Conservation (phyloP, 2,888 invertebrate species). For the Miltochrista miniata region DNA sequence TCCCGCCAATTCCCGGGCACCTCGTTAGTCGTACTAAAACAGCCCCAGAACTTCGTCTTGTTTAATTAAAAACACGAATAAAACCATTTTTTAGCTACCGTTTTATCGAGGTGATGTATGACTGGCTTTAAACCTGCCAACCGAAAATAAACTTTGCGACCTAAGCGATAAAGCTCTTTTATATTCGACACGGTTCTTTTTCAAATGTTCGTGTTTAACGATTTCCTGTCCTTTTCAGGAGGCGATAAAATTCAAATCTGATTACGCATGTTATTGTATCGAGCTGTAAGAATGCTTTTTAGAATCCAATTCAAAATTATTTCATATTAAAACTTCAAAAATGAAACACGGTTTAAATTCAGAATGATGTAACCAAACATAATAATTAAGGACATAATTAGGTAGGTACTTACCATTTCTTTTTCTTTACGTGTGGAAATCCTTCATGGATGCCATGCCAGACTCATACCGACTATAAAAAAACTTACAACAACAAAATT, state of each 20-base stretch:
- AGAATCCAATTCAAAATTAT: conserved; percentile 3
- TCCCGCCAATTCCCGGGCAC: conserved; percentile 38
- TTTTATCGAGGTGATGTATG: conserved; percentile 79
- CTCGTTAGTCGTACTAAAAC: conserved; percentile 61
- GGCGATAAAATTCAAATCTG: conserved; percentile 71
- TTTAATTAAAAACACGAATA: conserved; percentile 82
- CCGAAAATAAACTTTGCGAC: conserved; percentile 38
- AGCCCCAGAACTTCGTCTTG: conserved; percentile 61
- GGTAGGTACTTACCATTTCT: too few relatives aligned
- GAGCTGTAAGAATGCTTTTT: conserved; percentile 27
- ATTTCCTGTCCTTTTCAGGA: conserved; percentile 76
- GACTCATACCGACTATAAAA: too few relatives aligned
- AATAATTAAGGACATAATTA: too few relatives aligned
- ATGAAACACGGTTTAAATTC: neutral
- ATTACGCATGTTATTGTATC: conserved; percentile 51
- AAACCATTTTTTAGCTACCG: conserved; percentile 65
- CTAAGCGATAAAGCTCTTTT: conserved; percentile 8
- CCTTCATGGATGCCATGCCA: too few relatives aligned
- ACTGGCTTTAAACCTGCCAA: conserved; percentile 39
- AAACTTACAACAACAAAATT: too few relatives aligned
- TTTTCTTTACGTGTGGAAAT: too few relatives aligned
- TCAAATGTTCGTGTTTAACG: conserved; percentile 64
- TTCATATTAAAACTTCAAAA: neutral
- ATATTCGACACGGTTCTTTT: conserved; percentile 30
- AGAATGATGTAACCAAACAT: neutral